These are phyloP conservation scores for Gambelia wislizenii DNA, from an alignment of 2,797 vertebrate species.

Conservation along the genomic window DNA sequence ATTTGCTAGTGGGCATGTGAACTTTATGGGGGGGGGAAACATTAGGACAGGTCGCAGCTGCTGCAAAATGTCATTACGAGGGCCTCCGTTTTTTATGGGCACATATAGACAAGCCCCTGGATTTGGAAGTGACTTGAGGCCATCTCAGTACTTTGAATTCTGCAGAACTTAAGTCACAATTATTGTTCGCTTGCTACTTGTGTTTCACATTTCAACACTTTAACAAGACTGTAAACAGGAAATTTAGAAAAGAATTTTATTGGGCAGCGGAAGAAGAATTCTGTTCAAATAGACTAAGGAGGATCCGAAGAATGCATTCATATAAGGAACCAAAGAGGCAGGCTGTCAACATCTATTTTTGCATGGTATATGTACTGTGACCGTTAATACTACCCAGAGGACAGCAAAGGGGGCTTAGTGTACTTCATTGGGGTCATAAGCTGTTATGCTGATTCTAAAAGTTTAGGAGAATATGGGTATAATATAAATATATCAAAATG, in stretches of 20 bases:
- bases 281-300: not conserved
- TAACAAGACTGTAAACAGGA: not conserved
- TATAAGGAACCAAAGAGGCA: slow-evolving; percentile 9
- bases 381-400: slow-evolving; percentile 13
- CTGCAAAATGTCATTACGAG: too few relatives aligned
- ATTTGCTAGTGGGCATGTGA: too few relatives aligned
- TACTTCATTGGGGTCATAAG: not conserved
- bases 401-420: slow-evolving; percentile 2
- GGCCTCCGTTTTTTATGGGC: too few relatives aligned
- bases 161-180: not conserved
- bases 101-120: too few relatives aligned
- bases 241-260: not conserved
- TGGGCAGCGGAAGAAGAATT: not conserved
- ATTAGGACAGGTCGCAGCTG: too few relatives aligned
- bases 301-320: not conserved
- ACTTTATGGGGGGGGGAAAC: too few relatives aligned
- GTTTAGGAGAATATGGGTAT: not conserved
- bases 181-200: not conserved
- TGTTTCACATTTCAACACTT: not conserved
- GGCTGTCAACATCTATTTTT: slow-evolving; percentile 18
- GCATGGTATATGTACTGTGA: not conserved
- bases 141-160: not conserved
- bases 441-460: slow-evolving; percentile 1
- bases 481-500: not conserved
- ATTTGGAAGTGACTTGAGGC: not conserved